Evolutionary conservation across 2,797 vertebrate genomes (phyloP).

Genomic region (Tokudaia tokunoshimensis): DNA sequence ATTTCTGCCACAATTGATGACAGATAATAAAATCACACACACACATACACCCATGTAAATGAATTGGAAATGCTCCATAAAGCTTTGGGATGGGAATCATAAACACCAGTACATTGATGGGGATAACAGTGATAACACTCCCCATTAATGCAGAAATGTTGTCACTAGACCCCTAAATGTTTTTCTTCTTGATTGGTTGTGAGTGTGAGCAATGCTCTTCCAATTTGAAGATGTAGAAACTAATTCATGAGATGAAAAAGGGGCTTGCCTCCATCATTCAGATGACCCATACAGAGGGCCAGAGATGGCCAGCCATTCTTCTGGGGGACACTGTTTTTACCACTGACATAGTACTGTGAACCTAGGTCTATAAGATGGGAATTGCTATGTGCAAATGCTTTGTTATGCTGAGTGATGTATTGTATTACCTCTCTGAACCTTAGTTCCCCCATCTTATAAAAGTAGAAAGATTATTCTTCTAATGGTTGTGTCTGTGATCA

Average conservation of each 20-base stretch:
- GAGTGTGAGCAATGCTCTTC: neutral
- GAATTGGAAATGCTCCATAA: neutral
- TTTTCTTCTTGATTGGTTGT: neutral
- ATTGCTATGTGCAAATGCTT: neutral
- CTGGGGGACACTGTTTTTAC: neutral
- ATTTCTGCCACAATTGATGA: neutral
- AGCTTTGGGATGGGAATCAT: neutral
- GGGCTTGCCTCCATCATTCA: neutral
- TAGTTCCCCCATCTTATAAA: neutral
- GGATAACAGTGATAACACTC: neutral
- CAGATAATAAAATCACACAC: neutral
- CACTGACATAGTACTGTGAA: fast-evolving
- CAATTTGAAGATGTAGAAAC: neutral
- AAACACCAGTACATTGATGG: fast-evolving
- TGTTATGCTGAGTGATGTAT: fast-evolving
- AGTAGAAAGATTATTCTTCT: neutral
- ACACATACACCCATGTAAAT: neutral
- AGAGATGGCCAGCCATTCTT: neutral
- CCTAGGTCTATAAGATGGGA: neutral
- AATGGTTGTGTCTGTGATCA: neutral
- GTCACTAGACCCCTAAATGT: neutral
- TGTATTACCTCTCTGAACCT: neutral
- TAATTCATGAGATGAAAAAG: neutral
- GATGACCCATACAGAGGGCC: neutral
- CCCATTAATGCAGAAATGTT: fast-evolving